Percentiles rank a stretch among this genome's conserved stretches.
Conservation (phyloP, 2,888 invertebrate genomes). For the Lymantria dispar region DNA sequence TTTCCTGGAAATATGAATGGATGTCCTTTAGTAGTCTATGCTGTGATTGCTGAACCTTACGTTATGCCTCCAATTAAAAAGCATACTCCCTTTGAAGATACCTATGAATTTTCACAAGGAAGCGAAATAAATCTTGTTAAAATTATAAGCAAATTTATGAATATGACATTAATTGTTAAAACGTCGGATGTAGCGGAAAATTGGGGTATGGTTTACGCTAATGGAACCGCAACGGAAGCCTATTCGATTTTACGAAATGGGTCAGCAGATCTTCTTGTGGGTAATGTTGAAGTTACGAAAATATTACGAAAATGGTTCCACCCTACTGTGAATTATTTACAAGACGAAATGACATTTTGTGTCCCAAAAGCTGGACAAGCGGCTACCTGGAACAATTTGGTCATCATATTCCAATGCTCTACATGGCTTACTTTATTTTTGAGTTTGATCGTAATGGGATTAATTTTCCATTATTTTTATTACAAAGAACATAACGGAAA, state of each 20-base stretch:
- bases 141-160: conserved; percentile 71
- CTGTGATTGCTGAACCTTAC: conserved; percentile 73
- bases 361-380: conserved; percentile 67
- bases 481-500: conserved; percentile 54
- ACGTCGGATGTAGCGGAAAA: conserved; percentile 64
- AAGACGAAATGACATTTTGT: conserved; percentile 78
- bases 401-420: conserved; percentile 74
- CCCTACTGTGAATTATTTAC: conserved; percentile 71
- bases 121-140: conserved; percentile 73
- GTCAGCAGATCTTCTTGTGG: conserved; percentile 64
- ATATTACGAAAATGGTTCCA: conserved; percentile 69
- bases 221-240: conserved; percentile 68
- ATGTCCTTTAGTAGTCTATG: conserved; percentile 69
- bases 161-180: conserved; percentile 66
- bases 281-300: conserved; percentile 73
- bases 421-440: conserved; percentile 69
- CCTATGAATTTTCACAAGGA: conserved; percentile 63
- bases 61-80: conserved; percentile 66
- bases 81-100: conserved; percentile 52
- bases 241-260: conserved; percentile 57
- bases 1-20: conserved; percentile 67
- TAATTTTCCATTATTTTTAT: conserved; percentile 64
- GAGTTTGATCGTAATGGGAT: conserved; percentile 59
- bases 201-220: conserved; percentile 60
- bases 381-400: conserved; percentile 71